Evolutionary conservation across 2,888 invertebrate genomes (phyloP).

Genomic region (Polyommatus iphigenia): DNA sequence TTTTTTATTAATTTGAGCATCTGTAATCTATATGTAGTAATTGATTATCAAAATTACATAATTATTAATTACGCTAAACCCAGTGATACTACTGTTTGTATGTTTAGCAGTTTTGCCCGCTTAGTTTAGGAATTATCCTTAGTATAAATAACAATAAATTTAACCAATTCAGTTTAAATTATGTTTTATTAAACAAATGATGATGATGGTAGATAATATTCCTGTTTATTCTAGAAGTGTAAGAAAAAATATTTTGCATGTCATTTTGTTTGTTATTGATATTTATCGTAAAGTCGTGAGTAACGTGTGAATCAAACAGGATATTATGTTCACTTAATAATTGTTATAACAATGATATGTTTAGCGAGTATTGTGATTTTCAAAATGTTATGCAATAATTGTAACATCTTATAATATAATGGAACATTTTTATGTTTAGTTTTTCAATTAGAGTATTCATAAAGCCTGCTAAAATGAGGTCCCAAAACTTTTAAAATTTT

Average conservation of each 20-base stretch:
- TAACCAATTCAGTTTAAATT: too few relatives aligned
- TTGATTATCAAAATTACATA: too few relatives aligned
- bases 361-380: background rate
- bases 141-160: too few relatives aligned
- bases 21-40: too few relatives aligned
- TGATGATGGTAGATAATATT: too few relatives aligned
- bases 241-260: background rate
- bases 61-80: too few relatives aligned
- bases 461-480: background rate
- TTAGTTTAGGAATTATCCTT: too few relatives aligned
- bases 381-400: constrained; percentile 2
- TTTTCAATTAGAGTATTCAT: background rate
- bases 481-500: too few relatives aligned
- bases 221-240: background rate
- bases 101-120: too few relatives aligned
- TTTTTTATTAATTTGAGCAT: too few relatives aligned
- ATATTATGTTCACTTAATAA: background rate
- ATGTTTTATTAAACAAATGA: too few relatives aligned
- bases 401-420: background rate
- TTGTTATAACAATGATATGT: background rate
- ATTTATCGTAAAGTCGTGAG: background rate
- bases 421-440: background rate
- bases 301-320: constrained; percentile 16
- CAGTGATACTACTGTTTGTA: too few relatives aligned
- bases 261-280: background rate